phyloP scores from a whole-genome alignment of 2,797 vertebrate genomes.

The Poecilia velifera region DNA sequence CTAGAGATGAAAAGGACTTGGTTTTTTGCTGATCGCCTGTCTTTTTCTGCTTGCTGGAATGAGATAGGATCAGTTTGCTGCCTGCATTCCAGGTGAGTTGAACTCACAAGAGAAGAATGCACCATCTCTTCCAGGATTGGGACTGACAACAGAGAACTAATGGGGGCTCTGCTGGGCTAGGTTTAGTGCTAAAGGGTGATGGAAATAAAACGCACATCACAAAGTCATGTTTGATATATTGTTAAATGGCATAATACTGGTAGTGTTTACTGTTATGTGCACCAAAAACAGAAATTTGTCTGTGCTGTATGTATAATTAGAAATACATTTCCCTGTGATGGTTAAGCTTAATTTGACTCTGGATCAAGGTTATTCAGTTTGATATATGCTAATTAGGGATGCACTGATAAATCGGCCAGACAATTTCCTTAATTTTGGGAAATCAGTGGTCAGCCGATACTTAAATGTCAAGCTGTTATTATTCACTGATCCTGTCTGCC shows the following conservation, averaged over 20 bases:
- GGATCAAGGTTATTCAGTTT: neutral
- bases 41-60: conserved; percentile 26
- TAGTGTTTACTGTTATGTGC: neutral
- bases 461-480: no score
- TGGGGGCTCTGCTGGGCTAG: conserved; percentile 3
- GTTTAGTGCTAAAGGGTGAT: conserved; percentile 2
- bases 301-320: neutral
- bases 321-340: neutral
- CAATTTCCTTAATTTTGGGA: no score
- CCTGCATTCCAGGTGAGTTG: conserved; percentile 69
- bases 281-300: neutral
- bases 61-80: conserved; percentile 55
- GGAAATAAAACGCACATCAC: neutral
- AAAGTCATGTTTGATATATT: neutral
- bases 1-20: conserved; percentile 13
- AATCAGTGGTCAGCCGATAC: no score
- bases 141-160: conserved; percentile 18
- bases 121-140: conserved; percentile 22
- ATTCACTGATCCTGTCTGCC: no score
- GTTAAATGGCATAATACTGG: neutral
- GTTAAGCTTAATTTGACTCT: neutral
- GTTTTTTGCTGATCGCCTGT: conserved; percentile 24
- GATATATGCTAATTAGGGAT: neutral
- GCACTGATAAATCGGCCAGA: no score
- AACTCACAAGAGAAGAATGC: conserved; percentile 71